phyloP scores from a whole-genome alignment of 2,888 invertebrate species.

The Ganaspis brasiliensis region DNA sequence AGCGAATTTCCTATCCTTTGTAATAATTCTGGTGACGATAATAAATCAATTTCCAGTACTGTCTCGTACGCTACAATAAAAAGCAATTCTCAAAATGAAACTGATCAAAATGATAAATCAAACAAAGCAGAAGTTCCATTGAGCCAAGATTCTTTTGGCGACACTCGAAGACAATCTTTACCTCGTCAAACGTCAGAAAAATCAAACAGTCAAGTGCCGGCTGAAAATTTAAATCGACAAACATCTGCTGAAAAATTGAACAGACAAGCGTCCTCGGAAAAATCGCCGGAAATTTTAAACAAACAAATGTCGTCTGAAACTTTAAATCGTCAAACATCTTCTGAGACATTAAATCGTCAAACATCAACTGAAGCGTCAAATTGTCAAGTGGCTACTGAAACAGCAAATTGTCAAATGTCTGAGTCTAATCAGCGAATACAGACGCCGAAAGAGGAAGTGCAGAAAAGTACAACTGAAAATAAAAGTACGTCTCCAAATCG shows the following conservation, averaged over 20 bases:
- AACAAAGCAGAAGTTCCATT: slow-evolving; percentile 52
- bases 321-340: too few relatives aligned
- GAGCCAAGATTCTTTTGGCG: slow-evolving; percentile 57
- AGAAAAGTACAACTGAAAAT: slow-evolving; percentile 69
- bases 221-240: too few relatives aligned
- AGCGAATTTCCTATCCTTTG: slow-evolving; percentile 55
- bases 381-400: too few relatives aligned
- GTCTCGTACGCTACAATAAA: slow-evolving; percentile 67
- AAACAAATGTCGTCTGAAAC: too few relatives aligned
- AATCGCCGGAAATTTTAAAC: too few relatives aligned
- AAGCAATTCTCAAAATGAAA: slow-evolving; percentile 53
- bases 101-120: slow-evolving; percentile 51
- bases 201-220: too few relatives aligned
- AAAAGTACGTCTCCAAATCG: slow-evolving; percentile 65
- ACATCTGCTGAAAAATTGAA: too few relatives aligned
- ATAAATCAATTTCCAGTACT: slow-evolving; percentile 64
- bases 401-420: too few relatives aligned
- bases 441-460: slow-evolving; percentile 61
- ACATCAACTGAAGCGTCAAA: too few relatives aligned
- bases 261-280: too few relatives aligned
- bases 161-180: slow-evolving; percentile 65
- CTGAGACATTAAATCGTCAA: too few relatives aligned
- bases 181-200: slow-evolving; percentile 71
- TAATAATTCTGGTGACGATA: slow-evolving; percentile 61
- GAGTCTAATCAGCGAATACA: slow-evolving; percentile 43